Evolutionary conservation across 2,888 invertebrate species (phyloP), one percentile per base, ranked within the genome.

Genomic region (Rhodophaea formosa): DNA sequence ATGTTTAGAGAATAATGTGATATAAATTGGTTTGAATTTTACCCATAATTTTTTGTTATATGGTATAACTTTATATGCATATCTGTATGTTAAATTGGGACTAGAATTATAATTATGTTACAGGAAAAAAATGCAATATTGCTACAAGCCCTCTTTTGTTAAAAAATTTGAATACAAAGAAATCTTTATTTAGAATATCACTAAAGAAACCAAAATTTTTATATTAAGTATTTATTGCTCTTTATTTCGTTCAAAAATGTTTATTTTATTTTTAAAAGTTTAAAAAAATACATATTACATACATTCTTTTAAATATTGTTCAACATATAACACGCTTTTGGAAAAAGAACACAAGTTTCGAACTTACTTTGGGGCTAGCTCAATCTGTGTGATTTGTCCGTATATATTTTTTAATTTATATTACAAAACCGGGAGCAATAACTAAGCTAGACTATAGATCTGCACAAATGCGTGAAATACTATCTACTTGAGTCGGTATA

Each of bases 1-100:
- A 53, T 42, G 17, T 39, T 42, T 47, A 39, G 47, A 51, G 43
- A 60, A 52, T 53, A 47, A 56, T 64, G 58, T 59, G 59, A 58
- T 58, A 59, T 51, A 51, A 35, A 30, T 30, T 30, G 29, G 14
- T 14, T 30, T 49, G 14, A 12, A 14, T 30, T 30, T 49, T 32
- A 49, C 17, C 16, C n/a, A 8, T 44, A n/a, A 32, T 30, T 49
- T 49, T n/a, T 30, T 49, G n/a, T 49, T 30, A 14, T 32, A 23
- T 49, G 30, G 17, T 29, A 49, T 16, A 46, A 2, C 12, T 39
- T 12, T 39, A 12, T 39, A 39, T 39, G 39, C n/a, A 39, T 39
- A 39, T 39, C 39, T 39, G 39, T 39, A 39, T 39, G n/a, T 39
- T 1, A 12, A 35, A 35, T 35, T 12, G 10, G n/a, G n/a, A 39